Base-by-base conservation (phyloP, 2,888 invertebrate species). In the Ichneumon xanthorius region DNA sequence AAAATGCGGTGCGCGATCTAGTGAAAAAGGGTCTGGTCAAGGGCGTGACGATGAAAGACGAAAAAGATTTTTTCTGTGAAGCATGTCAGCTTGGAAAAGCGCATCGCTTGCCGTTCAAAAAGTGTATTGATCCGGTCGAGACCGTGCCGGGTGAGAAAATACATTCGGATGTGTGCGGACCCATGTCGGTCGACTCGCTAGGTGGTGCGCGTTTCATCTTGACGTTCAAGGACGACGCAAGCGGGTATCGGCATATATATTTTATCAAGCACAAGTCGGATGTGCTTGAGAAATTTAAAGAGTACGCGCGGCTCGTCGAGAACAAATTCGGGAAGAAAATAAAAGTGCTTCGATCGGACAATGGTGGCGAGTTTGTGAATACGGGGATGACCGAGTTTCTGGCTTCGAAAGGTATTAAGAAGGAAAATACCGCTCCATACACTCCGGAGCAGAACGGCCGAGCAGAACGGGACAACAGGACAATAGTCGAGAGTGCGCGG, bases 161-260 rank as follows among this genome's bases (percentile, higher is more conserved):
- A 0, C 89, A 89, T 77, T 82, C 85, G 26, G 88, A 90, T 61
- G 82, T 89, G 30, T 89, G 89, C 80, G 89, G 89, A 2, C 88
- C 88, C 3, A 88, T 90, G 87, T 79, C 79, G 9, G 79, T 75
- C 22, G 79, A 82, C 48, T 91, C 90, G 45, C 19, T 89, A 9
- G 87, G 86, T 14, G 88, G 88, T n/a, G 79, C 88, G 7, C 80
- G 86, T 0, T 90, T 82, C 50, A 88, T 89, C 53, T 45, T 89
- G 16, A 84, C 86, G 0, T 89, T 90, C 70, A 89, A 86, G 33
- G 88, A 90, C 78, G 89, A 89, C 55, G 84, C 79, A 30, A 80
- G 87, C 1, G 78, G 80, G 22, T 89, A 73, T 61, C 19, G 88
- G 0, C 61, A 82, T 19, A 84, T 89, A 14, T 88, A 86, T 70